Conservation (phyloP, 2,888 invertebrate genomes). For the Molorchus minor region DNA sequence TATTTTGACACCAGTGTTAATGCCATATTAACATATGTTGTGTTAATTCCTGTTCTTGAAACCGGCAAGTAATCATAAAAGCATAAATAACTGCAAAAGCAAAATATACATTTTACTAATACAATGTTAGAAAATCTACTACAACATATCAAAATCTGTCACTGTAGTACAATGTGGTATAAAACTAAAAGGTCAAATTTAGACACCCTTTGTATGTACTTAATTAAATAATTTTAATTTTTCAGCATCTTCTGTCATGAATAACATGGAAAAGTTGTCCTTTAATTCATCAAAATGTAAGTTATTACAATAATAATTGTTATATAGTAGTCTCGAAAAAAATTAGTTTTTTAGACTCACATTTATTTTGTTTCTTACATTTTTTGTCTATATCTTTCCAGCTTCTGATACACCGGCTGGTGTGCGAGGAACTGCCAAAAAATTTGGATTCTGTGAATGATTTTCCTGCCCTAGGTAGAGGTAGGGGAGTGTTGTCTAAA, state of each 20-base stretch:
- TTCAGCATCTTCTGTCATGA: conserved; percentile 23
- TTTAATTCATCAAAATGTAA: conserved; percentile 12
- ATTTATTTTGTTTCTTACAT: background rate
- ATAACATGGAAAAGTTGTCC: conserved; percentile 7
- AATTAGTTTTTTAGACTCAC: too few species aligned
- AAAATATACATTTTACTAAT: too few species aligned
- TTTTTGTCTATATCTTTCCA: background rate
- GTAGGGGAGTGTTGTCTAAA: conserved; percentile 1
- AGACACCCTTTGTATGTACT: too few species aligned
- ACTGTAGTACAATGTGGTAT: too few species aligned
- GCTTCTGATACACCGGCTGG: background rate
- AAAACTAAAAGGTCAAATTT: too few species aligned
- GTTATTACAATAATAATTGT: background rate
- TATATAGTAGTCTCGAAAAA: background rate
- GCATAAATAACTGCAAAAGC: too few species aligned
- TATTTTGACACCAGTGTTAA: too few species aligned
- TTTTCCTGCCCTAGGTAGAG: conserved; percentile 36
- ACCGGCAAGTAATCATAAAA: too few species aligned
- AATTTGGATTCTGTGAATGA: background rate
- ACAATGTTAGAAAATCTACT: too few species aligned
- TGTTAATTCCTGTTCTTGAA: too few species aligned
- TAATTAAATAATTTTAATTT: background rate
- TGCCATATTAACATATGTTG: too few species aligned
- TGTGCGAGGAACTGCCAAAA: background rate
- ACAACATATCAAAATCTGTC: too few species aligned